A percentile compares a stretch with the other conserved stretches of the same genome.
phyloP scores from a whole-genome alignment of 2,797 vertebrate species.

The Linurgus olivaceus region DNA sequence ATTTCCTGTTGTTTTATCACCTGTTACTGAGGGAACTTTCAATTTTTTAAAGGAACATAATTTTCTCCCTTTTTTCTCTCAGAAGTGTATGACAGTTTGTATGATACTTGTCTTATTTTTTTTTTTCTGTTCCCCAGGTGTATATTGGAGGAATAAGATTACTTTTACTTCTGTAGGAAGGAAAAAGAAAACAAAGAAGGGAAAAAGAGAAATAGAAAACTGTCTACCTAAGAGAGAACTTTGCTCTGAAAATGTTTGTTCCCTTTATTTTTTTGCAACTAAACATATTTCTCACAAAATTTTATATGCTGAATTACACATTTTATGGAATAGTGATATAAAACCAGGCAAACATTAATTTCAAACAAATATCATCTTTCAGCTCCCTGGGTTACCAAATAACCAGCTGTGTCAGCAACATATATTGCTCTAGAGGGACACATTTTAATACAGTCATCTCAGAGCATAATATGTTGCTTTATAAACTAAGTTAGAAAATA shows the following conservation, averaged over 20 bases:
- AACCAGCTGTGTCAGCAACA: constrained; percentile 9
- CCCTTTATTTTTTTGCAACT: not conserved
- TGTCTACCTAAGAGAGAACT: not conserved
- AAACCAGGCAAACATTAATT: constrained; percentile 28
- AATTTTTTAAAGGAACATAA: not conserved
- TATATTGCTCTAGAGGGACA: not conserved
- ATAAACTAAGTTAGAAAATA: not conserved
- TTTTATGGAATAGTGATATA: not conserved
- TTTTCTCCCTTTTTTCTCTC: not conserved
- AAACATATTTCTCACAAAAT: not conserved
- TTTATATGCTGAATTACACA: not conserved
- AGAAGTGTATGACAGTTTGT: not conserved
- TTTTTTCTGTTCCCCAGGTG: not conserved
- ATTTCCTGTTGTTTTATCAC: not conserved
- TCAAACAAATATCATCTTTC: not conserved
- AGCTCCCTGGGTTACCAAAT: not conserved
- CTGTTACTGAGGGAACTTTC: not conserved
- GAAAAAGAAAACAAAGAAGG: not conserved
- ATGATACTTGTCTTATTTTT: not conserved
- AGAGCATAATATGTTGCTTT: not conserved
- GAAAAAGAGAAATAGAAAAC: not conserved
- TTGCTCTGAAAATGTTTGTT: not conserved
- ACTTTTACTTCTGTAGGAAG: not conserved
- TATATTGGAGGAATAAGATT: not conserved
- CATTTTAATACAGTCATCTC: not conserved